Evolutionary conservation across 1,140 invertebrate species (phyloP).

Genomic region (Diachasmimorpha longicaudata): DNA sequence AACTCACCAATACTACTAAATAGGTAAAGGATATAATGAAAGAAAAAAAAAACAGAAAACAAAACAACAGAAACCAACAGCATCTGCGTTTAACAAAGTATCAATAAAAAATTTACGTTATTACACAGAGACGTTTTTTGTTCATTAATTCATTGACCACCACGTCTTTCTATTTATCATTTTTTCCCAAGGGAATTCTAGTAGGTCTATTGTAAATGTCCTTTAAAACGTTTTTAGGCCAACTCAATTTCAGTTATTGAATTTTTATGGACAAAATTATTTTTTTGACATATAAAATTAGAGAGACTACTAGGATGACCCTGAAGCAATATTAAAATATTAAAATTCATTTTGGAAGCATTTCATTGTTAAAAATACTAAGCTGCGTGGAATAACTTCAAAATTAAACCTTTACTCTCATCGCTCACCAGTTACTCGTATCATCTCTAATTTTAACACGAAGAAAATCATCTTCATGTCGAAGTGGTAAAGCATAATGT

Average conservation of each 20-base stretch:
- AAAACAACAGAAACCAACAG: constrained; percentile 37
- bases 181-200: background rate
- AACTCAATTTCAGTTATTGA: too few species aligned
- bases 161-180: constrained; percentile 36
- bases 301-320: background rate
- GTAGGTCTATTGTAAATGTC: background rate
- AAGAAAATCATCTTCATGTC: background rate
- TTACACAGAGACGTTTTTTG: constrained; percentile 55
- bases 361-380: background rate
- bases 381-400: background rate
- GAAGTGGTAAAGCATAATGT: too few species aligned
- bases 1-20: constrained; percentile 90
- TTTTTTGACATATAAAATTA: too few species aligned
- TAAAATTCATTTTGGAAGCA: background rate
- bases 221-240: background rate
- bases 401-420: background rate
- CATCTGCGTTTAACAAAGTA: constrained; percentile 59
- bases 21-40: constrained; percentile 70
- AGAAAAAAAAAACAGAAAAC: constrained; percentile 14
- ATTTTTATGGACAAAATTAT: too few species aligned
- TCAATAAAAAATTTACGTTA: constrained; percentile 41
- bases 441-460: background rate
- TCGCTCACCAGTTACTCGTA: background rate
- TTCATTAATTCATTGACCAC: constrained; percentile 41
- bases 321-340: background rate